Evolutionary conservation across 2,113 vertebrate genomes (phyloP).

Genomic region (Notarius quadriscutis): DNA sequence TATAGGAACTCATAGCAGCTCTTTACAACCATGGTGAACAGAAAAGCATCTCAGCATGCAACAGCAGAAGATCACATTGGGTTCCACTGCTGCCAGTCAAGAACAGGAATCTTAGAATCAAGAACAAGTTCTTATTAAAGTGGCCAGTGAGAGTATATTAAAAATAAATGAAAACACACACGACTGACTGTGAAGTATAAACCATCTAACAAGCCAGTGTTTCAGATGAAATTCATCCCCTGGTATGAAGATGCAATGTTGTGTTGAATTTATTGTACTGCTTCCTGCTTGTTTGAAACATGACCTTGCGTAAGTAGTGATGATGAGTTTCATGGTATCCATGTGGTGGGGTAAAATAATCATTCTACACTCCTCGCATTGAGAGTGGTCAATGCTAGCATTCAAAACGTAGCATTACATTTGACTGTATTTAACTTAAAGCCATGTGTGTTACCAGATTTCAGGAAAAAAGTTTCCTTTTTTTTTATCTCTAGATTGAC

Average conservation of each 20-base stretch:
- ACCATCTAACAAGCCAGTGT: neutral
- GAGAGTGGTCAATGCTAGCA: neutral
- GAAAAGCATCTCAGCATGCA: no score
- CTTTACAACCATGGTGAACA: no score
- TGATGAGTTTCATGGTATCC: neutral
- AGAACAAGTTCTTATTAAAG: no score
- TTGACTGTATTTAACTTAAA: neutral
- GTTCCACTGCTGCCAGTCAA: no score
- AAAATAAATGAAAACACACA: neutral
- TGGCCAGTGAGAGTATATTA: neutral
- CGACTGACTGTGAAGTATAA: neutral
- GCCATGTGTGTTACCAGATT: neutral
- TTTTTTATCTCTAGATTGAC: neutral
- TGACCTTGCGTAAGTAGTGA: neutral
- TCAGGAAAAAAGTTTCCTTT: neutral
- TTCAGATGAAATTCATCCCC: slow-evolving; percentile 1
- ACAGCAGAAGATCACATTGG: no score
- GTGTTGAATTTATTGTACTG: neutral
- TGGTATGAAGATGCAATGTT: neutral
- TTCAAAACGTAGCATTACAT: neutral
- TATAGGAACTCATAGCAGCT: no score
- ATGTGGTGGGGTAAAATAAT: neutral
- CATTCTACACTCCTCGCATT: neutral
- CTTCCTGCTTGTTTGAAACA: neutral
- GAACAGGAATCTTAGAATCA: no score